Conservation (phyloP, 1,140 invertebrate genomes). For the Chironomus tepperi region DNA sequence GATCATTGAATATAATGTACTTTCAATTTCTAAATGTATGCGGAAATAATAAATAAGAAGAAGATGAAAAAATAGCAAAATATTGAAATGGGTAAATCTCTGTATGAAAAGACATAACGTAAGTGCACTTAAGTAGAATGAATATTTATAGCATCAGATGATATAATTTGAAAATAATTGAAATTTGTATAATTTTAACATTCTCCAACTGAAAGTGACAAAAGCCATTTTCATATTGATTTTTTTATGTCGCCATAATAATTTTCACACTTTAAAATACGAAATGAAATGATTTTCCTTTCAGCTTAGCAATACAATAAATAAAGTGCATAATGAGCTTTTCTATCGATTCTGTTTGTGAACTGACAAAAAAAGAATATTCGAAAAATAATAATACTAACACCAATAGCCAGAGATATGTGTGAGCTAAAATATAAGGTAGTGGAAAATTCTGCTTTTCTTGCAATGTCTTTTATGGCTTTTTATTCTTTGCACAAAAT, state of each 20-base stretch:
- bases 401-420: too few species aligned
- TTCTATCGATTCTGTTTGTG: background rate
- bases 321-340: conserved; percentile 13
- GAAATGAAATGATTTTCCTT: background rate
- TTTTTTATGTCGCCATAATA: conserved; percentile 1
- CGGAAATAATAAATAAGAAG: too few species aligned
- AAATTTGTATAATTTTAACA: background rate
- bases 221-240: too few species aligned
- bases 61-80: too few species aligned
- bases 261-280: conserved; percentile 3
- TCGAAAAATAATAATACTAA: too few species aligned
- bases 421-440: too few species aligned
- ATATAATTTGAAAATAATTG: background rate
- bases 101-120: too few species aligned
- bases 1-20: background rate
- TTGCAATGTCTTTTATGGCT: conserved; percentile 1
- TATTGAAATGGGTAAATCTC: too few species aligned
- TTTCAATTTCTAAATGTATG: background rate
- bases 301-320: background rate
- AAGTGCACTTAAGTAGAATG: background rate
- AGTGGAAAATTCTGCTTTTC: background rate
- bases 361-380: too few species aligned
- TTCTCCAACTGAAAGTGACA: background rate
- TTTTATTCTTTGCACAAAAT: background rate
- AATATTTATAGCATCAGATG: background rate